phyloP scores from a whole-genome alignment of 2,797 vertebrate species.

The Eleutherodactylus coqui region DNA sequence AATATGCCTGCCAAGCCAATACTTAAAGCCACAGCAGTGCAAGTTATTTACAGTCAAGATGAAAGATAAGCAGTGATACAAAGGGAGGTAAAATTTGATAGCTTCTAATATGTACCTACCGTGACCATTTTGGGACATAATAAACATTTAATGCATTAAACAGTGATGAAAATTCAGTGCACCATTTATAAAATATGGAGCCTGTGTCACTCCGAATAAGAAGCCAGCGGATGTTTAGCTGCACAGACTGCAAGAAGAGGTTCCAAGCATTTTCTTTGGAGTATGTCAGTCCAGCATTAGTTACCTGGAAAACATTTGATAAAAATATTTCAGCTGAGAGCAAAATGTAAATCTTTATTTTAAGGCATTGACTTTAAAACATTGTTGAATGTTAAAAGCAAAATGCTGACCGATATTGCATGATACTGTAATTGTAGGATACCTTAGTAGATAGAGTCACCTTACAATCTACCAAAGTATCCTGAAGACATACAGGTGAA shows the following conservation, averaged over 20 bases:
- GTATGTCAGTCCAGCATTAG: slow-evolving; percentile 66
- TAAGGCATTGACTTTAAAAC: neutral
- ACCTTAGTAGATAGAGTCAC: neutral
- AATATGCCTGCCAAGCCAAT: neutral
- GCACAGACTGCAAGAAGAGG: slow-evolving; percentile 61
- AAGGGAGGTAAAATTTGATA: neutral
- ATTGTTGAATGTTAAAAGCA: neutral
- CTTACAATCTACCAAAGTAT: neutral
- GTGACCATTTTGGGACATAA: slow-evolving; percentile 58
- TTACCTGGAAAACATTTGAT: slow-evolving; percentile 48
- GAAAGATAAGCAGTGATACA: neutral
- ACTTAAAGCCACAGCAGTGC: neutral
- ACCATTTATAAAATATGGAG: slow-evolving; percentile 53
- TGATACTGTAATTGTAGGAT: too few species aligned
- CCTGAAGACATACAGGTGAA: neutral
- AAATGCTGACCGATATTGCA: too few species aligned
- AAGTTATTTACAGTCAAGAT: neutral
- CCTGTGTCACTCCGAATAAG: slow-evolving; percentile 62
- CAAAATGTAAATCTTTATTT: neutral
- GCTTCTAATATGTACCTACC: slow-evolving; percentile 27
- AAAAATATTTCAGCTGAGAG: neutral
- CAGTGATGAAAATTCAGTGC: slow-evolving; percentile 55
- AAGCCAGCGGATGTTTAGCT: slow-evolving; percentile 55
- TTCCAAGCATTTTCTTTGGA: slow-evolving; percentile 49
- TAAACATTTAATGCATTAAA: slow-evolving; percentile 59